Conservation (phyloP, 2,797 vertebrate species). For the Chiropotes sagulatus region DNA sequence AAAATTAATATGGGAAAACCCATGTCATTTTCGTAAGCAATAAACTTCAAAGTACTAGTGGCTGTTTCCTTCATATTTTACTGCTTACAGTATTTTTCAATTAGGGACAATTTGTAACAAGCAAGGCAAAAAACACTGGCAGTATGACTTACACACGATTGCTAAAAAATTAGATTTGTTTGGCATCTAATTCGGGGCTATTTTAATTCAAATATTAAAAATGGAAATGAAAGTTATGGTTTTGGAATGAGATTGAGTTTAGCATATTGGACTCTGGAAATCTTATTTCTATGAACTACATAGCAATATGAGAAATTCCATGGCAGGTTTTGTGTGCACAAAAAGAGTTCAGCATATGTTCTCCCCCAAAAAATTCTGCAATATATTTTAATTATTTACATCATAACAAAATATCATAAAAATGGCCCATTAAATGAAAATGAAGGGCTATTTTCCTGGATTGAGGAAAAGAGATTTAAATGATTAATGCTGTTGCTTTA, state of each 20-base stretch:
- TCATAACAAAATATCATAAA: neutral
- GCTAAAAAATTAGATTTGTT: conserved; percentile 83
- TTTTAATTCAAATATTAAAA: conserved; percentile 78
- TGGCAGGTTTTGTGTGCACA: neutral
- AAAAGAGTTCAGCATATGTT: neutral
- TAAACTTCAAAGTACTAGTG: conserved; percentile 78
- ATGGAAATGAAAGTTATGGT: conserved; percentile 70
- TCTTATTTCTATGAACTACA: conserved; percentile 42
- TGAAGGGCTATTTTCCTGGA: neutral
- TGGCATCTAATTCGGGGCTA: conserved; percentile 76
- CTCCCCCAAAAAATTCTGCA: fast-evolving
- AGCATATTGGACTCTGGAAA: conserved; percentile 68
- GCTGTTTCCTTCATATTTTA: conserved; percentile 79
- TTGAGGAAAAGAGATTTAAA: neutral
- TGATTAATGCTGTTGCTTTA: neutral
- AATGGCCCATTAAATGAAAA: neutral
- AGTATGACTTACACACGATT: conserved; percentile 77
- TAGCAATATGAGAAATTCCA: neutral
- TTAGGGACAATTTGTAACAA: conserved; percentile 79
- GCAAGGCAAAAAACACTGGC: conserved; percentile 78
- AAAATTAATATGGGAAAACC: conserved; percentile 78
- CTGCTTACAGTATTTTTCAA: conserved; percentile 69
- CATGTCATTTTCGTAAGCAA: conserved; percentile 73
- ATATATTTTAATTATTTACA: neutral
- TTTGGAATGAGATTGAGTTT: conserved; percentile 76